Evolutionary conservation across 37 sponge, comb jelly and placozoan genomes (phyloP).

Genomic region (Ianthella basta): DNA sequence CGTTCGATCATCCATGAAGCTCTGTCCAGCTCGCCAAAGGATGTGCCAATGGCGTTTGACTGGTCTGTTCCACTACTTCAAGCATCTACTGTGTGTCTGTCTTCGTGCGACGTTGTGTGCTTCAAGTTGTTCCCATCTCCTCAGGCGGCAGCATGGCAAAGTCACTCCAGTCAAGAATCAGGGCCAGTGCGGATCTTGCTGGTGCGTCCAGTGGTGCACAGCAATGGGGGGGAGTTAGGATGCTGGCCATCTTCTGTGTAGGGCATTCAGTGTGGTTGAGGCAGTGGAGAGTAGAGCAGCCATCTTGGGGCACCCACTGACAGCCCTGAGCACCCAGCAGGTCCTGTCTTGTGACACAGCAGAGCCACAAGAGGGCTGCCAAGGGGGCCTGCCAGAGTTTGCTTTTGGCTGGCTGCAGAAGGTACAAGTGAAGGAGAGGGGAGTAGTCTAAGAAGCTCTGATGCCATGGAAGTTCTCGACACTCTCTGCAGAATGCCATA

Average conservation of each 20-base stretch:
- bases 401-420: slow-evolving; percentile 48
- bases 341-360: slow-evolving; percentile 73
- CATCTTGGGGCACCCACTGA: slow-evolving; percentile 34
- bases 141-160: slow-evolving; percentile 44
- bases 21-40: not conserved
- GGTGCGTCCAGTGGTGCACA: slow-evolving; percentile 51
- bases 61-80: slow-evolving; percentile 13
- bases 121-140: too few species aligned
- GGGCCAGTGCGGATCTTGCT: slow-evolving; percentile 84
- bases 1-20: too few species aligned
- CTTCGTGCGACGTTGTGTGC: too few species aligned
- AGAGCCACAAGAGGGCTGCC: slow-evolving; percentile 56
- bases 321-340: slow-evolving; percentile 75
- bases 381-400: slow-evolving; percentile 44
- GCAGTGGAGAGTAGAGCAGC: slow-evolving; percentile 70
- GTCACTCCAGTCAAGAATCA: slow-evolving; percentile 63
- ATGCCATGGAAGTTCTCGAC: too few species aligned
- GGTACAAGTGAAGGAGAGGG: not conserved
- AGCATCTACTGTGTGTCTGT: too few species aligned
- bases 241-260: not conserved
- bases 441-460: too few species aligned
- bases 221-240: not conserved
- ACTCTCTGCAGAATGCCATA: not conserved
- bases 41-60: slow-evolving; percentile 12
- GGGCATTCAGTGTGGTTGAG: slow-evolving; percentile 90